Percentiles rank a stretch among this genome's conserved stretches.
Conservation (phyloP, 2,113 vertebrate species). For the Peromyscus leucopus region DNA sequence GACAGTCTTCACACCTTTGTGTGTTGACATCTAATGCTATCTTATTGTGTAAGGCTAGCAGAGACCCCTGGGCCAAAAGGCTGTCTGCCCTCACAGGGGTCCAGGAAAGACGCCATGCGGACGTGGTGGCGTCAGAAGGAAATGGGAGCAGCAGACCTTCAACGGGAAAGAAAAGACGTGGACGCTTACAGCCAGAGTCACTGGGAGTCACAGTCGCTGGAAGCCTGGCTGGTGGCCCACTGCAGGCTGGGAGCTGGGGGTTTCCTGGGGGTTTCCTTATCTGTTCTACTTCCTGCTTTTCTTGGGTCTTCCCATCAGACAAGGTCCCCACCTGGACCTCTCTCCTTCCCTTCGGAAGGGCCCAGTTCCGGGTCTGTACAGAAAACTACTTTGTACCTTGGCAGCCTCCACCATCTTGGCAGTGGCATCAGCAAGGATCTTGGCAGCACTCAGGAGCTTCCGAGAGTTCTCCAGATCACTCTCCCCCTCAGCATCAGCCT, state of each 20-base stretch:
- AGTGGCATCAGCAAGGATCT: constrained; percentile 96
- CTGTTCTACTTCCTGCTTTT: background rate
- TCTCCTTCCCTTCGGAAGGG: background rate
- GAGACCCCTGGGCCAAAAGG: background rate
- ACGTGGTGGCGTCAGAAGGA: background rate
- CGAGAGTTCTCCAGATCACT: constrained; percentile 97
- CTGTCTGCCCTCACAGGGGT: background rate
- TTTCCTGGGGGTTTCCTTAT: background rate
- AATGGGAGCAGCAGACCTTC: background rate
- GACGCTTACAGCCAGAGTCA: background rate
- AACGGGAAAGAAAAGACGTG: background rate
- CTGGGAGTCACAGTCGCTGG: background rate
- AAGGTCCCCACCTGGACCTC: background rate
- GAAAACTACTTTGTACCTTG: constrained; percentile 89
- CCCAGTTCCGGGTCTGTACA: background rate
- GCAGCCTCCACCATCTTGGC: constrained; percentile 99
- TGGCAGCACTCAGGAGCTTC: constrained; percentile 96
- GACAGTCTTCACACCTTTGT: background rate
- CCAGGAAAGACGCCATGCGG: background rate
- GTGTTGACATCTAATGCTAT: background rate
- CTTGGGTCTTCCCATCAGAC: background rate
- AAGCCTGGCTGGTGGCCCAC: background rate
- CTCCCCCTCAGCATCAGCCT: constrained; percentile 97
- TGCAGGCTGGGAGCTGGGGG: background rate
- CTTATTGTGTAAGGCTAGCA: background rate